phyloP scores from a whole-genome alignment of 2,888 invertebrate genomes.

The Caenorhabditis sp. region DNA sequence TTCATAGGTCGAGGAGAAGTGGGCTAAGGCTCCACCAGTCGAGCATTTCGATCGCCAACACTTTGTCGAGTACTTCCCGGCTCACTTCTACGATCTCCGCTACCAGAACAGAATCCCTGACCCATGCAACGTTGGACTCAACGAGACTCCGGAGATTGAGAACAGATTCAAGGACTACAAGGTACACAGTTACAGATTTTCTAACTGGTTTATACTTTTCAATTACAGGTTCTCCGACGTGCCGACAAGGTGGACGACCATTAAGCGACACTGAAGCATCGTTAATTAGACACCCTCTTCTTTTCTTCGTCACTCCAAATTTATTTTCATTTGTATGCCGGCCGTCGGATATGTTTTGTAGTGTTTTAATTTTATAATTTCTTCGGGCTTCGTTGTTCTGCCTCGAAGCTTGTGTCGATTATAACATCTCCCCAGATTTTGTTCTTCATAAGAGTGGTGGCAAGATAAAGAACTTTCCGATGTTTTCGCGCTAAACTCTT shows the following conservation, averaged over 20 bases:
- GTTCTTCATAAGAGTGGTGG: constrained; percentile 47
- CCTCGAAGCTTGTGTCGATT: constrained; percentile 45
- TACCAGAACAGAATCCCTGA: constrained; percentile 80
- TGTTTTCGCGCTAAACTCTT: constrained; percentile 21
- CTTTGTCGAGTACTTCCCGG: constrained; percentile 79
- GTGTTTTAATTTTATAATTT: constrained; percentile 51
- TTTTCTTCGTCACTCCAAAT: constrained; percentile 24
- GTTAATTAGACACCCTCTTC: constrained; percentile 48
- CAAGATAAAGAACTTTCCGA: constrained; percentile 55
- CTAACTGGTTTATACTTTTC: neutral
- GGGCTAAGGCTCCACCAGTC: constrained; percentile 82
- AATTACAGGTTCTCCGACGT: constrained; percentile 77
- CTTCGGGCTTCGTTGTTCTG: constrained; percentile 40
- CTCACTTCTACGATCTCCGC: constrained; percentile 80
- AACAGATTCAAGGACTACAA: constrained; percentile 81
- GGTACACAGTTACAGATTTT: constrained; percentile 40
- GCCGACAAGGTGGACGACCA: constrained; percentile 82
- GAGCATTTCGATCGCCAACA: constrained; percentile 82
- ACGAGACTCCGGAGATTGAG: constrained; percentile 78
- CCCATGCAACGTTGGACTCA: constrained; percentile 79
- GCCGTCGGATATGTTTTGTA: constrained; percentile 40
- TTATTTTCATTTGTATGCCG: constrained; percentile 24
- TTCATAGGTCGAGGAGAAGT: constrained; percentile 79
- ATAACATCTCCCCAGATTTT: constrained; percentile 37
- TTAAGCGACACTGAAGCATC: constrained; percentile 63